Base-by-base conservation (phyloP, 2,797 vertebrate genomes). In the Vespertilio murinus region DNA sequence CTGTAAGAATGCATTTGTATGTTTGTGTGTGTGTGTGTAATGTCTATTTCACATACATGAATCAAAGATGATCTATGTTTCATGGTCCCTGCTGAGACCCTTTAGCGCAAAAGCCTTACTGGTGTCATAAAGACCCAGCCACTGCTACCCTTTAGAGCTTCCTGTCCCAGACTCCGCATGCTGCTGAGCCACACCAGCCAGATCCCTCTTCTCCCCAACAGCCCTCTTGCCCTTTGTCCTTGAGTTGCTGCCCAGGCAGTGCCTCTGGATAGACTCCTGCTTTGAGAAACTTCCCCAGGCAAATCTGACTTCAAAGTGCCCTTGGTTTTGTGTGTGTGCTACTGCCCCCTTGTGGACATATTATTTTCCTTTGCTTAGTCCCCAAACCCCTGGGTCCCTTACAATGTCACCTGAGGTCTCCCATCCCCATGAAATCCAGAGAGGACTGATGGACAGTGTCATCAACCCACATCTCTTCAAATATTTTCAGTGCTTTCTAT, bases 301-400 rank as follows among this genome's bases (percentile, higher is more conserved):
- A 67, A 47, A 74, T 10, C 25, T 14, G 2, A 25, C 14, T 47
- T 56, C 16, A 1, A 69, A 52, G 22, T 59, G 49, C 25, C 42
- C 9, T 3, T 18, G 45, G 38, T 13, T 6, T 11, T 81, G 14
- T 70, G 64, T 33, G 17, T 85, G 16, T 67, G 65, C 30, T 74
- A 73, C 77, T 92, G 81, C 73, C 85, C 71, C 77, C 74, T 73
- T 16, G 61, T 73, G 78, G 54, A 28, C 47, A 23, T 54, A 42
- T 23, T 1, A 40, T 49, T 88, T 35, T 74, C 28, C 47, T 74
- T 28, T 49, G 28, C 16, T 73, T 47, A 79, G 40, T 25, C 12
- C 23, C 69, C 6, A 38, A 52, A 70, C 67, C 30, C 49, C 28
- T 54, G 20, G 38, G 47, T 30, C 6, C 12, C 20, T 49, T 38